Evolutionary conservation across 2,113 vertebrate species (phyloP), one percentile per base, ranked within the genome.

Genomic region (Ammodytes marinus): DNA sequence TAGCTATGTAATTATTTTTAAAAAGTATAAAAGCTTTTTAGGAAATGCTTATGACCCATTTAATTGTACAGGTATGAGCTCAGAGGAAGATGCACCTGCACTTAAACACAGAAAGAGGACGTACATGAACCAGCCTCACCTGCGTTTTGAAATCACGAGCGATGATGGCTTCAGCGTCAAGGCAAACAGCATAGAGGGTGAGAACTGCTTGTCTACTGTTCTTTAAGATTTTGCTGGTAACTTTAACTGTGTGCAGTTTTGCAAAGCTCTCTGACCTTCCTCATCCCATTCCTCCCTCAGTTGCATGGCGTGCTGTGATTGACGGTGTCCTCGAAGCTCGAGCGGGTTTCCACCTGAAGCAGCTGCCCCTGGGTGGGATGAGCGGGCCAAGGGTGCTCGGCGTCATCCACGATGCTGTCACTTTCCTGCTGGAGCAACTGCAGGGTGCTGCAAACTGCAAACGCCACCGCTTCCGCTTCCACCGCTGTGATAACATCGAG

Each of bases 341-440:
- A 3, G 94, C 95, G 4, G 95, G 93, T 27, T 96, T 95, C 61
- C 94, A 96, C 2, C 94, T 97, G 71, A 94, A 94, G 77, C 96
- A 97, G 81, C 89, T 98, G 68, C 96, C 97, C 14, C 94, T 97
- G 46, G 81, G 89, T 52, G 95, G 95, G 74, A 95, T 96, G 94
- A 96, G 92, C 0, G 97, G 96, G 2, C 93, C 95, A 0, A 94
- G 97, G 52, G 94, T 97, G 69, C 93, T 98, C 19, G 97, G 97
- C 0, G 94, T 98, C 39, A 88, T 96, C 79, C 97, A 98, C 0
- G 96, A 98, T 3, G 96, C 97, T 0, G 96, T 98, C 83, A 93
- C 97, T 89, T 98, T 97, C 91, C 95, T 98, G 83, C 94, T 97
- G 79, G 97, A 98, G 92, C 97, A 98, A 84, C 95, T 98, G 55